phyloP scores from a whole-genome alignment of 2,797 vertebrate genomes.

The Protosalanx chinensis region DNA sequence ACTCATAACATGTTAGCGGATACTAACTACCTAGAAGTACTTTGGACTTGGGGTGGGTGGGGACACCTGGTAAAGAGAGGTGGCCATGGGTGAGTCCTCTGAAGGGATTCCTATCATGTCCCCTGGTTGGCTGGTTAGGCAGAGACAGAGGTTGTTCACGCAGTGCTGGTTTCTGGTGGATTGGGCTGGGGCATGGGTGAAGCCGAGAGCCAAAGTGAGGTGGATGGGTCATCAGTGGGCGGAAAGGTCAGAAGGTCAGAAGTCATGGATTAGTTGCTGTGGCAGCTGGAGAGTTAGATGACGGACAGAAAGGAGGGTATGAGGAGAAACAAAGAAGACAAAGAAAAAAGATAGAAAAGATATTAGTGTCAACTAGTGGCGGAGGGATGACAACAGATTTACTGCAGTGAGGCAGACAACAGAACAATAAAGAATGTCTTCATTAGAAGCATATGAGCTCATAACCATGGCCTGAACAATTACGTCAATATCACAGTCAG shows the following conservation, averaged over 20 bases:
- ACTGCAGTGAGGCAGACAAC: slow-evolving; percentile 84
- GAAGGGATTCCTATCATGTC: slow-evolving; percentile 81
- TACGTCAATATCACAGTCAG: no score
- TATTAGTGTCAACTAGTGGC: slow-evolving; percentile 99
- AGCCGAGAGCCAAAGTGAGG: slow-evolving; percentile 98
- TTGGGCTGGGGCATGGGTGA: slow-evolving; percentile 86
- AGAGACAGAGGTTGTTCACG: slow-evolving; percentile 67
- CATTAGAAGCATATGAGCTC: slow-evolving; percentile 70
- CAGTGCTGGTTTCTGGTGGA: slow-evolving; percentile 69
- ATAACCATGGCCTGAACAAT: no score
- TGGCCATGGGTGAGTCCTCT: slow-evolving; percentile 51
- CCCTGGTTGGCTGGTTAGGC: slow-evolving; percentile 64
- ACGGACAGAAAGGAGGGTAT: slow-evolving; percentile 71
- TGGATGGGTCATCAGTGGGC: slow-evolving; percentile 99
- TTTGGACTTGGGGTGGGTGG: slow-evolving; percentile 20
- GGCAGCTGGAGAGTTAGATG: slow-evolving; percentile 99
- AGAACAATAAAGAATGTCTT: slow-evolving; percentile 49
- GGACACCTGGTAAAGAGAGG: slow-evolving; percentile 72
- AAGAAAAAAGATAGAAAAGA: slow-evolving; percentile 98
- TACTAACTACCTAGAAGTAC: slow-evolving; percentile 11
- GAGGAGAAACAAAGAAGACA: slow-evolving; percentile 70
- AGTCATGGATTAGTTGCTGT: slow-evolving; percentile 99
- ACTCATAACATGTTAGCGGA: slow-evolving; percentile 28
- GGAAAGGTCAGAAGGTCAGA: slow-evolving; percentile 99
- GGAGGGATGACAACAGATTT: slow-evolving; percentile 99